Percentiles rank a stretch among this genome's conserved stretches.
Conservation (phyloP, 2,797 vertebrate species). For the Ptychobarbus kaznakovi region DNA sequence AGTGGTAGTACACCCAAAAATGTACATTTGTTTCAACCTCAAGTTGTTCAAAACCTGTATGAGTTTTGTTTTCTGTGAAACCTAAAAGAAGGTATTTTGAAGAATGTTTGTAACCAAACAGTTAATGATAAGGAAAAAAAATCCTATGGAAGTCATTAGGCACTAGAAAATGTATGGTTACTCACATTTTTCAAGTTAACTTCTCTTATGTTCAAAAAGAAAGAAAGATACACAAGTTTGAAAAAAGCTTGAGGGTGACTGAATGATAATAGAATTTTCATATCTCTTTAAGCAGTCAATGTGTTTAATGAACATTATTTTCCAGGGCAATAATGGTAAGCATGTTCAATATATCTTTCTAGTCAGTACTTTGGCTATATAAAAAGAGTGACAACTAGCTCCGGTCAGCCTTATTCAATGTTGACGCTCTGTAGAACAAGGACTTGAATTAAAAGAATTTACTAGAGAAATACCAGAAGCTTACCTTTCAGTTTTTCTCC, state of each 20-base stretch:
- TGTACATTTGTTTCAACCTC: too few species aligned
- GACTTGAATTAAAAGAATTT: neutral
- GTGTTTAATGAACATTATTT: neutral
- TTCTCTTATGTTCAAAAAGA: too few species aligned
- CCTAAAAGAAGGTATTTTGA: too few species aligned
- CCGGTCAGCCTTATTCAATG: neutral
- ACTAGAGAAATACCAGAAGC: constrained; percentile 49
- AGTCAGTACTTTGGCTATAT: neutral
- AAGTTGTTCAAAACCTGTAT: neutral
- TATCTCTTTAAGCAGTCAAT: neutral
- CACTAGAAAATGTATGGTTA: too few species aligned
- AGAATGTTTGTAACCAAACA: neutral
- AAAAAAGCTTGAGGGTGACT: too few species aligned
- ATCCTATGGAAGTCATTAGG: too few species aligned
- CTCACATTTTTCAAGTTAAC: too few species aligned
- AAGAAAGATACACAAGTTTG: too few species aligned
- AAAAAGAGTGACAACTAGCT: neutral
- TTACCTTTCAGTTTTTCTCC: constrained; percentile 77
- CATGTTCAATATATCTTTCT: neutral
- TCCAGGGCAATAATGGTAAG: neutral
- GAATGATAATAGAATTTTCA: too few species aligned
- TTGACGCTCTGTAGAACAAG: neutral
- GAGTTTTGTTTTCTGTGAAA: neutral
- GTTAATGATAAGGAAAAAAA: neutral
- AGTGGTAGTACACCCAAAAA: neutral